Evolutionary conservation across 2,888 invertebrate genomes (phyloP), one percentile per base, ranked within the genome.

Genomic region (Meganola albula): DNA sequence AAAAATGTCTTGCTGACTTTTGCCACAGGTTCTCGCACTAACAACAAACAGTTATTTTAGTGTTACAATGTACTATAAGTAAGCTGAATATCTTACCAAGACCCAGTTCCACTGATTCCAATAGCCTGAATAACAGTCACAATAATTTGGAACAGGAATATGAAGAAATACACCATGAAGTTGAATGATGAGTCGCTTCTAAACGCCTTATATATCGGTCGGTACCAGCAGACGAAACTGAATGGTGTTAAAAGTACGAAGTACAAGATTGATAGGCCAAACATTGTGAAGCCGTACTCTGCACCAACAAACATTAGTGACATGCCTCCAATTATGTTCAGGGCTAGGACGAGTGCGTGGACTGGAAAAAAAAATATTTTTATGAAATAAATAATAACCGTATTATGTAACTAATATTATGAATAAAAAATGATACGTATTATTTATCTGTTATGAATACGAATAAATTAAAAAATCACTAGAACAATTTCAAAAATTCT

Each of bases 101-200:
- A 95, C 44, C 97, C 97, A 44, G 93, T 90, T 34, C 89, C 89
- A 16, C 89, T 90, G 62, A 98, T 90, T 40, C 98, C 98, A 58
- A 99, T 89, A 11, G 95, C 90, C 83, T 97, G 96, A 30, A 98
- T 90, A 34, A 96, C 79, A 13, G 96, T 93, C 34, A 97, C 92
- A 37, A 98, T 87, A 66, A 94, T 93, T 91, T 98, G 98, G 80
- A 97, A 94, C 87, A 97, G 94, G 87, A 98, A 98, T 61, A 99
- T 94, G 75, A 99, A 97, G 90, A 99, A 99, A 88, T 97, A 99
- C 32, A 98, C 95, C 96, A 99, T 99, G 74, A 99, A 99, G 84
- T 98, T 99, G 89, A 99, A 97, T 2, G 99, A 99, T 56, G 98
- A 98, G 86, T 99, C 99, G 69, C 94, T 96, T 68, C 98, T 93